Evolutionary conservation across 2,113 vertebrate species (phyloP).

Genomic region (Gallinago jamesoni): DNA sequence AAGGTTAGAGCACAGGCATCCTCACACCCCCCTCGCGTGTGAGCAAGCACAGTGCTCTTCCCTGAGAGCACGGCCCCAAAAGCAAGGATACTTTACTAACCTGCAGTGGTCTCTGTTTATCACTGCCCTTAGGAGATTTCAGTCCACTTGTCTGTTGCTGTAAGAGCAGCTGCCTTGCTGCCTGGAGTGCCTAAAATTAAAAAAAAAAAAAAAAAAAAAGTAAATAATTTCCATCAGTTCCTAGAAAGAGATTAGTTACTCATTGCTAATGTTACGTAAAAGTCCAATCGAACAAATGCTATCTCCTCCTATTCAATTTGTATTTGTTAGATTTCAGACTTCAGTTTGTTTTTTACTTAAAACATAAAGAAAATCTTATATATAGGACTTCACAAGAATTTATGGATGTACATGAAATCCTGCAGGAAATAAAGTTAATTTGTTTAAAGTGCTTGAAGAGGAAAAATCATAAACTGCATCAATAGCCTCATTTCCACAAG

Average conservation of each 20-base stretch:
- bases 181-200: slow-evolving; percentile 91
- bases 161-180: slow-evolving; percentile 97
- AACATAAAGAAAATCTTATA: slow-evolving; percentile 39
- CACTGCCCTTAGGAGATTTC: slow-evolving; percentile 98
- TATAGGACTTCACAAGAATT: slow-evolving; percentile 75
- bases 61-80: slow-evolving; percentile 12
- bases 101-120: slow-evolving; percentile 99
- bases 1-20: background rate
- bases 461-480: slow-evolving; percentile 81
- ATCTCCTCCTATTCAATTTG: background rate
- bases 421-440: slow-evolving; percentile 87
- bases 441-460: slow-evolving; percentile 86
- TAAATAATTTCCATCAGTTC: slow-evolving; percentile 43
- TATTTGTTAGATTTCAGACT: slow-evolving; percentile 40
- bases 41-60: background rate
- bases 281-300: slow-evolving; percentile 49
- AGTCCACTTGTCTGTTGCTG: slow-evolving; percentile 98
- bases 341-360: slow-evolving; percentile 10
- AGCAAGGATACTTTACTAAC: slow-evolving; percentile 78
- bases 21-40: background rate
- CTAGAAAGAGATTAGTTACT: slow-evolving; percentile 45
- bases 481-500: slow-evolving; percentile 87
- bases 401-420: slow-evolving; percentile 78
- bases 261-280: slow-evolving; percentile 1
- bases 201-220: slow-evolving; percentile 15